These are phyloP conservation scores for Charanyca ferruginea DNA, from an alignment of 2,888 invertebrate species.

Conservation along the genomic window DNA sequence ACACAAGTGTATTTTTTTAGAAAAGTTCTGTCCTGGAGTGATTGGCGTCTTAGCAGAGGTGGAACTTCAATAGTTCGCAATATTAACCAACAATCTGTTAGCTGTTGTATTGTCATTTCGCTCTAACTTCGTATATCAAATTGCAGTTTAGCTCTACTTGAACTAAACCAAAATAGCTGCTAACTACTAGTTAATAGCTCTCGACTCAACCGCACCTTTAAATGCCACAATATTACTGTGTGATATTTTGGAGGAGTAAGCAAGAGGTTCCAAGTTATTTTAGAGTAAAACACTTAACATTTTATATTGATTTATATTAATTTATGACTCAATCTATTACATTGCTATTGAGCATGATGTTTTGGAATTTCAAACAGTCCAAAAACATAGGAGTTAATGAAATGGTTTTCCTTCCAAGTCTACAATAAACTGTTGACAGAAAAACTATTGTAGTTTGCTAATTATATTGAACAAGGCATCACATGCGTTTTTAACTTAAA, in stretches of 20 bases:
- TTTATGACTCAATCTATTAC: conserved; percentile 5
- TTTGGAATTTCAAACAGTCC: conserved; percentile 11
- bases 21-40: no score
- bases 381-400: neutral
- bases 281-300: conserved; percentile 1
- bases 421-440: conserved; percentile 22
- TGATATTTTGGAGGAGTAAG: conserved; percentile 31
- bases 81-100: no score
- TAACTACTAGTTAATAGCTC: neutral
- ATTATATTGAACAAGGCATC: conserved; percentile 18
- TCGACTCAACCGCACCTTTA: neutral
- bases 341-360: conserved; percentile 6
- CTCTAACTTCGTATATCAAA: neutral
- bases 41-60: no score
- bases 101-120: no score
- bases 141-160: neutral
- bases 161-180: neutral
- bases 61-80: no score
- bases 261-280: conserved; percentile 39
- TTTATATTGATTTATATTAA: conserved; percentile 2
- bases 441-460: conserved; percentile 13
- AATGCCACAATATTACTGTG: conserved; percentile 27
- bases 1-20: no score
- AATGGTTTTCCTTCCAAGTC: conserved; percentile 20
- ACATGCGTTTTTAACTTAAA: conserved; percentile 31